Evolutionary conservation across 2,797 vertebrate species (phyloP), one percentile per base, ranked within the genome.

Genomic region (Peromyscus attwateri): DNA sequence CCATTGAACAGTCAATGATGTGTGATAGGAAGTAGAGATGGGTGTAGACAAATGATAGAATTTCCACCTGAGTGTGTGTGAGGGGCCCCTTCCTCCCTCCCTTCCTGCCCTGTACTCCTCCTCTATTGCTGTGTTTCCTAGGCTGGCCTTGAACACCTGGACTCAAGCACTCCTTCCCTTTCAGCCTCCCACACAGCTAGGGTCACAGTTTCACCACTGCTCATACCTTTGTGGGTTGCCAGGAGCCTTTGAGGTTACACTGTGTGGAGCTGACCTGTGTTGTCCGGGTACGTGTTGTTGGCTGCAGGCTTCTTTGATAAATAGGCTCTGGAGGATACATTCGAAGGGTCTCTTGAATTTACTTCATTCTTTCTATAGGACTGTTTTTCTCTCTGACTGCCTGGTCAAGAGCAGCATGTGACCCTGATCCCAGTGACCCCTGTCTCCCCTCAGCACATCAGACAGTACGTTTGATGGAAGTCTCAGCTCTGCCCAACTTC

Each of bases 371-470:
- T 14, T 89, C 76, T 79, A 1, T 8, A 37, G 64, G 40, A 75
- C 40, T 82, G 46, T 34, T 83, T 92, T 91, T 95, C 66, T 68
- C 77, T 79, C 37, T 17, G 9, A 70, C 76, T 92, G 21, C 70
- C 19, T 2, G 4, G 66, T 91, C 79, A 84, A 85, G 73, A 64
- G 76, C 34, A 57, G n/a, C 75, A 16, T 0, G 0, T 95, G 64
- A 64, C 80, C 55, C 4, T 55, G 34, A 43, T 27, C 29, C 19
- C 81, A 82, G n/a, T 60, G 49, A 31, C 76, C 49, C 19, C 2
- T 31, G 40, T n/a, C 46, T 68, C 62, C 34, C 40, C 75, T 87
- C 81, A 37, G 31, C 52, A 68, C 34, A 55, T 40, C 27, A n/a
- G 75, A 60, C 27, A 3, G n/a, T 92, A 14, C 9, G 11, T 87